Base-by-base conservation (phyloP, 1,140 invertebrate species). In the Onthophagus taurus region DNA sequence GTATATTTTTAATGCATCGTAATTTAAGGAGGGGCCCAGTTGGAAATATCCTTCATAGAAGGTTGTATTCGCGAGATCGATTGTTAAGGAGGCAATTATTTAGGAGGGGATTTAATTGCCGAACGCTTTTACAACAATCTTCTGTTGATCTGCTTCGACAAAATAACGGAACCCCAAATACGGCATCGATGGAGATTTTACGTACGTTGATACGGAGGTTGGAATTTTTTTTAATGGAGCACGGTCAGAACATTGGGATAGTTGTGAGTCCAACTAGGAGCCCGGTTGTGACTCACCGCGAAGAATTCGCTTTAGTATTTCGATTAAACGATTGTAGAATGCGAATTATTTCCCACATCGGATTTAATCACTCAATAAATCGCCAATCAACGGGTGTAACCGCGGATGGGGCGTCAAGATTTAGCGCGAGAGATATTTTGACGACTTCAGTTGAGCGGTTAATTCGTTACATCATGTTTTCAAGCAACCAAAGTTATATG, bases 11-110 rank as follows among this genome's bases (percentile, higher is more conserved):
- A 9, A 12, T 45, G 23, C 50, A 50, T 11, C 49, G 50, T 7
- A 39, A 54, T 38, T 43, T 44, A 36, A 48, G 53, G 13, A 48
- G 55, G 11, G 48, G 52, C 6, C 38, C 51, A 11, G 42, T 51
- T 11, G 44, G 49, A 2, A 52, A 56, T 44, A 52, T 49, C 31
- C 45, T 57, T 23, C 47, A 54, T 16, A 48, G 49, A 43, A 33
- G 54, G 7, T 52, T 43, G 23, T 20, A 34, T 8, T 31, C 43
- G 9, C 41, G 48, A 12, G 37, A 47, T n/a, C 14, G 45, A 12
- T n/a, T 42, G 16, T 34, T 17, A 13, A 47, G 45, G 29, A 24
- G 37, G 13, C 37, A 39, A 8, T 26, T 21, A 13, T 29, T 16
- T 29, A n/a, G 37, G 11, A n/a, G 37, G 11, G 16, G 20, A 5